Conservation (phyloP, 1,140 invertebrate species). For the Laupala kohalensis region DNA sequence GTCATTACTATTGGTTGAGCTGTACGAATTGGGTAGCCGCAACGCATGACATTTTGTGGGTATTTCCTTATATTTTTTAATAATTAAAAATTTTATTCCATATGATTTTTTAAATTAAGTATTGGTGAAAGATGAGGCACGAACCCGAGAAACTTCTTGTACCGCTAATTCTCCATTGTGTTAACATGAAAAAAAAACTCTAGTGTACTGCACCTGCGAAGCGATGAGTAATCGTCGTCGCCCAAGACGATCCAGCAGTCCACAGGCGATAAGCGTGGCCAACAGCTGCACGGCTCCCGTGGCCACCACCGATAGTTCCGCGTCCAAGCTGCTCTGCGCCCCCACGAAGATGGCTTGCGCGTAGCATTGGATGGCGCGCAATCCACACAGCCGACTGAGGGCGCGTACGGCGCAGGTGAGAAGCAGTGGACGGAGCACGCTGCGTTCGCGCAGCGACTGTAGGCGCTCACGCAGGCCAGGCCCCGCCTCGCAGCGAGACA, state of each 20-base stretch:
- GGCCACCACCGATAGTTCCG: slow-evolving; percentile 25
- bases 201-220: slow-evolving; percentile 15
- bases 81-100: no score
- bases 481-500: slow-evolving; percentile 11
- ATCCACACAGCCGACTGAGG: slow-evolving; percentile 15
- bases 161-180: background rate
- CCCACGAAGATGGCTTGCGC: slow-evolving; percentile 5
- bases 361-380: slow-evolving; percentile 13
- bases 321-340: slow-evolving; percentile 22
- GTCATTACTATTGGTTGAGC: no score
- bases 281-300: slow-evolving; percentile 33
- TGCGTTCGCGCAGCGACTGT: slow-evolving; percentile 3
- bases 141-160: background rate
- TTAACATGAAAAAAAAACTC: background rate
- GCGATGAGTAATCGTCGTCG: slow-evolving; percentile 29
- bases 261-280: slow-evolving; percentile 20
- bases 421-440: slow-evolving; percentile 8
- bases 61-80: no score
- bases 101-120: background rate
- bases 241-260: slow-evolving; percentile 32
- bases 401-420: slow-evolving; percentile 8
- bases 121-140: background rate
- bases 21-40: no score
- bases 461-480: slow-evolving; percentile 5
- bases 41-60: no score